phyloP scores from a whole-genome alignment of 2,797 vertebrate genomes.

The Onychomys torridus region DNA sequence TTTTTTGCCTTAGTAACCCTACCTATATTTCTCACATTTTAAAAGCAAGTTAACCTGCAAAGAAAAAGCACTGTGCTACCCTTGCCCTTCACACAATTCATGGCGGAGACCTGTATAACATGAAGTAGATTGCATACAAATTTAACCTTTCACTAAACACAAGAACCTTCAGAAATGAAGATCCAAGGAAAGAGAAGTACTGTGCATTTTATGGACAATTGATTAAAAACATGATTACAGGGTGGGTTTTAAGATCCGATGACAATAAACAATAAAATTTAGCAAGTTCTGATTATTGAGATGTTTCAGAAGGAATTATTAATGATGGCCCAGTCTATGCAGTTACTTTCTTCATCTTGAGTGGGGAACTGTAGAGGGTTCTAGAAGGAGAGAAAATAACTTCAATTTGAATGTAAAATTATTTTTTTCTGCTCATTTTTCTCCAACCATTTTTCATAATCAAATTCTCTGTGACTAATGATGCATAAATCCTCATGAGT shows the following conservation, averaged over 20 bases:
- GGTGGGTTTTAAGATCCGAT: background rate
- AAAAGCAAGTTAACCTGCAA: background rate
- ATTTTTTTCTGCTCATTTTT: background rate
- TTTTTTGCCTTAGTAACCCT: background rate
- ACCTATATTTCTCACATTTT: background rate
- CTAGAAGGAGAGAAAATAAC: background rate
- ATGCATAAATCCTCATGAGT: background rate
- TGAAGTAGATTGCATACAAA: background rate
- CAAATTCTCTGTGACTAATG: background rate
- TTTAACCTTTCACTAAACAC: background rate
- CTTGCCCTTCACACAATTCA: background rate
- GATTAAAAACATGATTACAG: background rate
- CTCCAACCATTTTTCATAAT: constrained; percentile 6
- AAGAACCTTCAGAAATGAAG: background rate
- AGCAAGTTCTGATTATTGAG: background rate
- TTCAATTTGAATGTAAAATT: background rate
- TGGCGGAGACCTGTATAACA: background rate
- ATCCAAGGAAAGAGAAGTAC: background rate
- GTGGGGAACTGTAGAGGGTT: background rate
- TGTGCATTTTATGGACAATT: too few species aligned
- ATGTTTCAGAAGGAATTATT: background rate
- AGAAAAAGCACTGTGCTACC: background rate
- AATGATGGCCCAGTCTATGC: background rate
- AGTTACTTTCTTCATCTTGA: background rate
- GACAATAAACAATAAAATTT: background rate